Percentiles rank a stretch among this genome's conserved stretches.
Evolutionary conservation across 1,140 invertebrate species (phyloP).

Genomic region (Diabrotica virgifera): DNA sequence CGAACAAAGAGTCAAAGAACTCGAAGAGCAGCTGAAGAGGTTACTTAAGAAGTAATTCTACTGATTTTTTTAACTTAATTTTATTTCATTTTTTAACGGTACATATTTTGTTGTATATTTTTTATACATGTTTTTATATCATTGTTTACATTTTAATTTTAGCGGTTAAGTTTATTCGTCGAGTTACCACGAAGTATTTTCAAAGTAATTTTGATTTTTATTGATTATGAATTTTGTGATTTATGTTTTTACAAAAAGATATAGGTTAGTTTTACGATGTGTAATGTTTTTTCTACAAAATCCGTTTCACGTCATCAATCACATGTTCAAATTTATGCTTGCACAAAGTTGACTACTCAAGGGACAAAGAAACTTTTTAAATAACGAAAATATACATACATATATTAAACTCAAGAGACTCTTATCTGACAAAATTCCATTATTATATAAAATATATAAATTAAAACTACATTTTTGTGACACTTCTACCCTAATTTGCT

Average conservation of each 20-base stretch:
- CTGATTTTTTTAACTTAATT: not conserved
- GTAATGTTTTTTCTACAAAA: too few relatives aligned
- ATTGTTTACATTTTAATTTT: not conserved
- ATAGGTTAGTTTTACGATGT: too few relatives aligned
- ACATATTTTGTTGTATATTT: conserved; percentile 11
- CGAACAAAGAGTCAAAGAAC: conserved; percentile 71
- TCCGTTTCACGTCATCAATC: too few relatives aligned
- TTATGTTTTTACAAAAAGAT: not conserved
- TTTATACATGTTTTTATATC: conserved; percentile 9
- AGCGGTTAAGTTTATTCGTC: not conserved
- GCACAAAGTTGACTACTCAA: too few relatives aligned
- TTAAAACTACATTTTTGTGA: too few relatives aligned
- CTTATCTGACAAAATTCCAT: too few relatives aligned
- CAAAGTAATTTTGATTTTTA: not conserved
- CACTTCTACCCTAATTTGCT: too few relatives aligned
- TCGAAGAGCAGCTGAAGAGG: conserved; percentile 69
- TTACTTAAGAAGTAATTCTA: conserved; percentile 35
- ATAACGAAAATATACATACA: too few relatives aligned
- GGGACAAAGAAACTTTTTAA: too few relatives aligned
- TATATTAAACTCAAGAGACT: too few relatives aligned
- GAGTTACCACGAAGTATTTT: conserved; percentile 1
- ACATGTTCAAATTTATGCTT: too few relatives aligned
- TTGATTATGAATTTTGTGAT: not conserved
- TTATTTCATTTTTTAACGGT: not conserved
- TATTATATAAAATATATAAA: too few relatives aligned